These are phyloP conservation scores for Toxotes jaculatrix DNA, from an alignment of 2,113 vertebrate species.

Conservation along the genomic window DNA sequence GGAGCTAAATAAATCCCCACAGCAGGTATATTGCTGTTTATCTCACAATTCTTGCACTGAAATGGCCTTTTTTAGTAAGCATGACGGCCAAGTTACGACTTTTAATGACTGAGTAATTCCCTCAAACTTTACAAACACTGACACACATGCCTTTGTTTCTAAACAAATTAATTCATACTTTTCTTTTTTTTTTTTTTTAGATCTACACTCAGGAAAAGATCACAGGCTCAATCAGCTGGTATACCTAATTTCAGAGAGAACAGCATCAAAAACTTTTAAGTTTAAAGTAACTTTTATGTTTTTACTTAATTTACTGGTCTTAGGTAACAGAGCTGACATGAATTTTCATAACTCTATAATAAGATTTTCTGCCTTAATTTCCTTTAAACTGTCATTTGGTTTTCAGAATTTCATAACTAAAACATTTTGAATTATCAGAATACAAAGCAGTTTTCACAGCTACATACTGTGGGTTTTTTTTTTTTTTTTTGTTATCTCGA, in stretches of 20 bases:
- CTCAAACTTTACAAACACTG: neutral
- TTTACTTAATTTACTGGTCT: neutral
- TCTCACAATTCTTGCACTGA: constrained; percentile 4
- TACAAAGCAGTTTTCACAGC: neutral
- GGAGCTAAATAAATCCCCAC: constrained; percentile 46
- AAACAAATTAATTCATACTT: neutral
- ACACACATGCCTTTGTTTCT: neutral
- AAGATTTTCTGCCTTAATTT: neutral
- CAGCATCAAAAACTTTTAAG: neutral
- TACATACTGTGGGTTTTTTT: neutral
- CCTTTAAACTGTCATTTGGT: neutral
- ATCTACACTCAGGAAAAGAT: neutral
- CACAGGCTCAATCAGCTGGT: neutral
- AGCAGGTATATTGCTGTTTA: constrained; percentile 27
- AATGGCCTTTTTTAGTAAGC: constrained; percentile 11
- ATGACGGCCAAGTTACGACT: constrained; percentile 3
- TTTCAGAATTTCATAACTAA: neutral
- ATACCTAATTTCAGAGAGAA: neutral
- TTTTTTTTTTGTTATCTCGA: constrained; percentile 76
- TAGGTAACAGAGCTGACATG: no score
- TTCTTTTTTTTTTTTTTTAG: neutral
- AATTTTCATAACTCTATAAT: neutral
- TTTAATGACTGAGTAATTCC: constrained; percentile 20
- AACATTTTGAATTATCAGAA: neutral
- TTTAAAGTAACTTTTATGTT: no score